A percentile compares a stretch with the other conserved stretches of the same genome.
These are phyloP conservation scores for Spisula subtruncata DNA, from an alignment of 2,888 invertebrate species.

Conservation along the genomic window DNA sequence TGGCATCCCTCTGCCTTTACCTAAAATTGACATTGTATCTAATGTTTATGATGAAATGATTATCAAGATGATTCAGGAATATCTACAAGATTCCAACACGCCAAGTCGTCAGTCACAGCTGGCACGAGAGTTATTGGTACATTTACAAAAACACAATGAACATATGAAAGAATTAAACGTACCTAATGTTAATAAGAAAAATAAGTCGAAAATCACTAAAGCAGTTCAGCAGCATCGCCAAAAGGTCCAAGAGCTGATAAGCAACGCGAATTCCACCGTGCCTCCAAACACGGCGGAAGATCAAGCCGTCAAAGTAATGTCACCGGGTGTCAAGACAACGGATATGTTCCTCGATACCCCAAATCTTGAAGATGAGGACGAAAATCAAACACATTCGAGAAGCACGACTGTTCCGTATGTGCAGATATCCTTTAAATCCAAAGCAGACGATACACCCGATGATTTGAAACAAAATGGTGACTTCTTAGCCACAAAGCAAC, in stretches of 20 bases:
- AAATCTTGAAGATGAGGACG: not conserved
- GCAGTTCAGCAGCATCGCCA: slow-evolving; percentile 31
- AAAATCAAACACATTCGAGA: not conserved
- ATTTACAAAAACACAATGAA: slow-evolving; percentile 71
- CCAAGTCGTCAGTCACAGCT: slow-evolving; percentile 72
- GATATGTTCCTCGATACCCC: slow-evolving; percentile 3
- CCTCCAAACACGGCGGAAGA: slow-evolving; percentile 66
- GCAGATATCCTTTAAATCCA: slow-evolving; percentile 66
- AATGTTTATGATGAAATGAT: slow-evolving; percentile 81
- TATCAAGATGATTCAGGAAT: slow-evolving; percentile 79
- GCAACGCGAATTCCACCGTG: slow-evolving; percentile 36
- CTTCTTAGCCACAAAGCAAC: not conserved
- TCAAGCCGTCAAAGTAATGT: not conserved
- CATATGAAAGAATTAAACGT: slow-evolving; percentile 61
- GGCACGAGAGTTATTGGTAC: slow-evolving; percentile 71
- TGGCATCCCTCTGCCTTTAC: slow-evolving; percentile 73
- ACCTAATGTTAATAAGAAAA: slow-evolving; percentile 48
- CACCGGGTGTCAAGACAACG: not conserved
- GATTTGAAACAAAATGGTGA: not conserved
- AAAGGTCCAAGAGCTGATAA: slow-evolving; percentile 25
- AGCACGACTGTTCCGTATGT: slow-evolving; percentile 58
- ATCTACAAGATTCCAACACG: slow-evolving; percentile 75
- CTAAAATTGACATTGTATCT: slow-evolving; percentile 81
- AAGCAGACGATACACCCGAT: not conserved
- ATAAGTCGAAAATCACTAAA: slow-evolving; percentile 26